Base-by-base conservation (phyloP, 2,113 vertebrate genomes). In the Myodes glareolus region DNA sequence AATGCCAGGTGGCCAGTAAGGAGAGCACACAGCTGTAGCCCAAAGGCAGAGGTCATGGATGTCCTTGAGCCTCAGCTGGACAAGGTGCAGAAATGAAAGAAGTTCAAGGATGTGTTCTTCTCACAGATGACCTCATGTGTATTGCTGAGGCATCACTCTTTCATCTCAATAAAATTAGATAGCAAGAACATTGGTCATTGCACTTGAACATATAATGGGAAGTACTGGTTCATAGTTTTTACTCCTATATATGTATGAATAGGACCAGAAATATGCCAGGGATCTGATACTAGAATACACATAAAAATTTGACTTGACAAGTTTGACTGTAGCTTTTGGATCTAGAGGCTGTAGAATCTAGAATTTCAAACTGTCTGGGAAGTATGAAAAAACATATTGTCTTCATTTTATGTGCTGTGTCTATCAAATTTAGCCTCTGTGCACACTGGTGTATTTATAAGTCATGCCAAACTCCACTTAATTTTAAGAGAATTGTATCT, bases 141-240 rank as follows among this genome's bases (percentile, higher is more conserved):
- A 98, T 99, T n/a, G 98, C 98, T 99, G 72, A 98, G 99, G 67
- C 97, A 98, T 99, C 97, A 98, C 99, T 47, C 99, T 99, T 0
- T 99, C 96, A 97, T 99, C 81, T 97, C 99, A 95, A 99, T 99
- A 98, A 99, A 99, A 97, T 96, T 99, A 98, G 98, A 99, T 98
- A 99, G 99, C 99, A 97, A 99, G 98, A 99, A 82, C 29, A 39
- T 21, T 17, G 17, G 80, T 50, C 88, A 82, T 13, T 84, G 14
- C 23, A 17, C 14, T 27, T 76, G 31, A 67, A 75, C 80, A 91
- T 50, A 10, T 50, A 61, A 47, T 5, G 31, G 14, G 92, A 92
- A 84, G 39, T 70, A 61, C n/a, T 27, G 45, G 14, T 14, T 78
- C 72, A 72, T 58, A 68, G 39, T 90, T 72, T 72, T 86, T 95